Evolutionary conservation across 1,140 invertebrate genomes (phyloP).

Genomic region (Samia ricini): DNA sequence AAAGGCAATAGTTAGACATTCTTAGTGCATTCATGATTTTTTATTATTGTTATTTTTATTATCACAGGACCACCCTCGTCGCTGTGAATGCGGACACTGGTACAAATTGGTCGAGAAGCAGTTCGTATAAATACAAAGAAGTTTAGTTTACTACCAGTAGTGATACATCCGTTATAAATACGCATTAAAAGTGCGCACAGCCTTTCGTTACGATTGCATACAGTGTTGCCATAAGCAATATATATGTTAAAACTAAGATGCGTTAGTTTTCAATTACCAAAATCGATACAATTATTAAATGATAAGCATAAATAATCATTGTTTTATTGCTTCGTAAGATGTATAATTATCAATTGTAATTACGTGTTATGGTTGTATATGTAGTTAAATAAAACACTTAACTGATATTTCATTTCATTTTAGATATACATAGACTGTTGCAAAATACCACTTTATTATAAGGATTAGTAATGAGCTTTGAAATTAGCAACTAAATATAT

Average conservation of each 20-base stretch:
- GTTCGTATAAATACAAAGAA: conserved; percentile 77
- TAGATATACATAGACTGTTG: neutral
- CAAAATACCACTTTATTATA: neutral
- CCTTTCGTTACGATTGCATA: conserved; percentile 20
- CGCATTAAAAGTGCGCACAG: conserved; percentile 38
- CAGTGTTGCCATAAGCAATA: conserved; percentile 33
- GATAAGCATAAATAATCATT: conserved; percentile 61
- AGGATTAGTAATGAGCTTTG: too few species aligned
- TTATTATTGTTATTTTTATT: conserved; percentile 21
- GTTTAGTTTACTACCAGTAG: conserved; percentile 63
- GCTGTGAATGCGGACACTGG: conserved; percentile 98
- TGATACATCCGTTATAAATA: conserved; percentile 48
- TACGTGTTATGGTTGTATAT: conserved; percentile 12
- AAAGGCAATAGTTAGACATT: too few species aligned
- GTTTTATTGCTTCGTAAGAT: conserved; percentile 58
- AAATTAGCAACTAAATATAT: too few species aligned
- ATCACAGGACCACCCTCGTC: conserved; percentile 87
- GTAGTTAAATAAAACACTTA: conserved; percentile 29
- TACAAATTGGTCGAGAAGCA: conserved; percentile 92
- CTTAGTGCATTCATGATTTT: neutral
- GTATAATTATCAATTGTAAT: conserved; percentile 22
- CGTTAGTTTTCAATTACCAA: conserved; percentile 38
- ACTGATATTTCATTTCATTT: conserved; percentile 9
- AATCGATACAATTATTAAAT: conserved; percentile 57
- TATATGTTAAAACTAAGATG: conserved; percentile 22